Conservation (phyloP, 2,888 invertebrate genomes). For the Eilema depressum region DNA sequence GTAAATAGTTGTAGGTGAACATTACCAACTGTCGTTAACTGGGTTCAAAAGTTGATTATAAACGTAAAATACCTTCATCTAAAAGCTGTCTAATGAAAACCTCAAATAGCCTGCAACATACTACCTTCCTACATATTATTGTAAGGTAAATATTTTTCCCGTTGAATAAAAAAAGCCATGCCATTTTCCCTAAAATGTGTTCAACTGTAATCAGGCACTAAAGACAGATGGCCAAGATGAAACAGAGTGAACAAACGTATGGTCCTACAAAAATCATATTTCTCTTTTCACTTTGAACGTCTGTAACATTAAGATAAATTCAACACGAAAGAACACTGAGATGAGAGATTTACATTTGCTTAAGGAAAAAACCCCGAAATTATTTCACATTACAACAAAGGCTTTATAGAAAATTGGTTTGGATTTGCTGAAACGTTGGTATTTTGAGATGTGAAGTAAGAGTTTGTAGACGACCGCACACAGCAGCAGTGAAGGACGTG, state of each 20-base stretch:
- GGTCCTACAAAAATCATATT: neutral
- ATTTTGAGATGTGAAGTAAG: neutral
- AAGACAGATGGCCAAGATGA: neutral
- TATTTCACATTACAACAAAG: neutral
- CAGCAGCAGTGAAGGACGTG: no score
- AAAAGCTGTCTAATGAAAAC: no score
- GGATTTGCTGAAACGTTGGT: neutral
- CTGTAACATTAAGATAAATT: slow-evolving; percentile 4
- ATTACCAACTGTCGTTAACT: no score
- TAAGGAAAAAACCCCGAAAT: neutral
- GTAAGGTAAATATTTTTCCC: no score
- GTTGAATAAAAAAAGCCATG: no score
- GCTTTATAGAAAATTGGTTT: neutral
- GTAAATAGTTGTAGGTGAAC: no score
- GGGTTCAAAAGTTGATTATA: no score
- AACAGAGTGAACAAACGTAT: neutral
- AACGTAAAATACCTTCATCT: no score
- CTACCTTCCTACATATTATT: no score
- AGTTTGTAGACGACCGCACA: no score
- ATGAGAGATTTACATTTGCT: neutral
- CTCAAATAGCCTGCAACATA: no score
- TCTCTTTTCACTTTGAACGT: neutral
- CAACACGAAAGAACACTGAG: neutral
- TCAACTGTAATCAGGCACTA: neutral
- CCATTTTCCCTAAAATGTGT: no score